A percentile compares a stretch with the other conserved stretches of the same genome.
Conservation (phyloP, 2,113 vertebrate species). For the Galbula dea region DNA sequence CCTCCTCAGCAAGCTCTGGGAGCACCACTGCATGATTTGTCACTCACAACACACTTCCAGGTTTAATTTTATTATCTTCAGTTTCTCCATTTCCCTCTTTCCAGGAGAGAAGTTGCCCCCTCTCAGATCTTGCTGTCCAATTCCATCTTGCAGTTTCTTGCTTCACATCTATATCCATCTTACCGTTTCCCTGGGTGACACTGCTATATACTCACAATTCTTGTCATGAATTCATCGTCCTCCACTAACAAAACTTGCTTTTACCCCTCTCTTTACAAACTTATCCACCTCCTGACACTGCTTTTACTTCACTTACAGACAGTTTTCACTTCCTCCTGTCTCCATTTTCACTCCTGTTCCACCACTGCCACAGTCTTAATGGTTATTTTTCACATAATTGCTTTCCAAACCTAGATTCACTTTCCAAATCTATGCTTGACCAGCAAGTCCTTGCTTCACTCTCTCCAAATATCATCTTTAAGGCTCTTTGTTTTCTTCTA, state of each 20-base stretch:
- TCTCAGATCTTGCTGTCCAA: not conserved
- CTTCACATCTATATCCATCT: not conserved
- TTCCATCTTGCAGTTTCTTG: not conserved
- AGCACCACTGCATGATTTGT: not conserved
- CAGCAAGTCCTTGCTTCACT: not conserved
- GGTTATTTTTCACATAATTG: not conserved
- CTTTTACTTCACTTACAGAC: not conserved
- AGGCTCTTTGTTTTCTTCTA: not conserved
- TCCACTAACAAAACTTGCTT: not conserved
- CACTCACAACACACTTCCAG: not conserved
- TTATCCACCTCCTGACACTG: not conserved
- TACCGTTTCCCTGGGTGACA: not conserved
- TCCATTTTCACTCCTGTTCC: not conserved
- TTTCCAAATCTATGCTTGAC: not conserved
- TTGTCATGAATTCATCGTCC: not conserved
- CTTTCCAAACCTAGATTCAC: not conserved
- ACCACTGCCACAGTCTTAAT: not conserved
- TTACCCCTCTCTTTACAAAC: not conserved
- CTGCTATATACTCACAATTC: not conserved
- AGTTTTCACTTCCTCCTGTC: not conserved
- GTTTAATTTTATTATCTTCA: not conserved
- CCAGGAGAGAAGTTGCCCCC: not conserved
- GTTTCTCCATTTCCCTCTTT: not conserved
- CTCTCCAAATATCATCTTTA: not conserved
- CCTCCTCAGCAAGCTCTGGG: not conserved